Conservation (phyloP, 2,113 vertebrate species). For the Hyaena hyaena region DNA sequence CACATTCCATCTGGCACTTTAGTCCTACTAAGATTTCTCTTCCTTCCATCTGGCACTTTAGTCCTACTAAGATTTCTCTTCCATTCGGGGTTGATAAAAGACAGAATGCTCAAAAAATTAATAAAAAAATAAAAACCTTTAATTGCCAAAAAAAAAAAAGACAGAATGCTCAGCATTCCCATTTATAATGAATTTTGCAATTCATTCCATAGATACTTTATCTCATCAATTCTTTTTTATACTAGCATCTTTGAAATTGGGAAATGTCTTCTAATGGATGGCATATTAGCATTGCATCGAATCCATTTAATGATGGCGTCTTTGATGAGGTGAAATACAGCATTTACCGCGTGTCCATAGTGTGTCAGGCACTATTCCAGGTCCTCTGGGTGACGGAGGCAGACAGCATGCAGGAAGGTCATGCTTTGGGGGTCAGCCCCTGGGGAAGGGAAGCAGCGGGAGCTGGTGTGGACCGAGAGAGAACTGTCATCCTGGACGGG, state of each 20-base stretch:
- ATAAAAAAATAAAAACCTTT: no score
- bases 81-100: neutral
- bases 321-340: neutral
- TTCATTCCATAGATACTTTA: neutral
- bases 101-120: neutral
- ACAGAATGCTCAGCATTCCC: neutral
- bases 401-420: neutral
- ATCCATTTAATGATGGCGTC: neutral
- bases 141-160: neutral
- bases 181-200: neutral
- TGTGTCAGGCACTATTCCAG: neutral
- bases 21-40: neutral
- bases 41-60: neutral
- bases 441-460: neutral
- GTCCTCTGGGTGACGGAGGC: neutral
- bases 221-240: neutral
- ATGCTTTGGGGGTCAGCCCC: neutral
- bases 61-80: neutral
- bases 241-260: constrained; percentile 12
- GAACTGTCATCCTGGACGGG: neutral
- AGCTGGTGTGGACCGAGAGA: neutral
- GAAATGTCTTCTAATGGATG: neutral
- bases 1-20: neutral
- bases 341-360: neutral
- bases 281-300: neutral